Percentiles rank a stretch among this genome's conserved stretches.
These are phyloP conservation scores for Scytalopus superciliaris DNA, from an alignment of 2,113 vertebrate genomes.

Conservation along the genomic window DNA sequence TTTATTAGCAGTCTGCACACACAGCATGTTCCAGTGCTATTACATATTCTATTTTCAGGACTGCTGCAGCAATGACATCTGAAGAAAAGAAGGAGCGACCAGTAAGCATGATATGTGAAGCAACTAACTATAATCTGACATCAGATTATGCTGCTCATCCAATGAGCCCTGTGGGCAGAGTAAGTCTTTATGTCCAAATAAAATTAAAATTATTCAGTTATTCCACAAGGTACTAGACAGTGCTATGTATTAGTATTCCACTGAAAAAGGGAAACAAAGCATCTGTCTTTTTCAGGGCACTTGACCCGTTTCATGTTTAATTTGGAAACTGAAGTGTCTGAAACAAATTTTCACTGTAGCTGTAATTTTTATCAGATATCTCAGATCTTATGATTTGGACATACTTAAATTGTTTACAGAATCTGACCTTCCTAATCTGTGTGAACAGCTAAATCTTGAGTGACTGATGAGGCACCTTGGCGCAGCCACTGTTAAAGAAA, in stretches of 20 bases:
- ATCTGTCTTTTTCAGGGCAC: background rate
- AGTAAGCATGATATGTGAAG: constrained; percentile 88
- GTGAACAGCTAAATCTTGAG: background rate
- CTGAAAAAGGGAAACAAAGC: background rate
- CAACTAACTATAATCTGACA: constrained; percentile 85
- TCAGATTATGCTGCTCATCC: constrained; percentile 84
- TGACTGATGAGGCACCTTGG: background rate
- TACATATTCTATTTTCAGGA: constrained; percentile 76
- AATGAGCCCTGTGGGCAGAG: constrained; percentile 87
- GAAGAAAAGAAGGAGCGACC: constrained; percentile 92
- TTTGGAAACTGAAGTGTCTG: constrained; percentile 9
- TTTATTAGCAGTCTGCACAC: background rate
- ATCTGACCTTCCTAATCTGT: background rate
- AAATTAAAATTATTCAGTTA: background rate
- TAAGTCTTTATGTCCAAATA: constrained; percentile 72
- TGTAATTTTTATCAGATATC: background rate
- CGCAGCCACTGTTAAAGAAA: background rate
- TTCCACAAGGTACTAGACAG: background rate
- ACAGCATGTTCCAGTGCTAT: constrained; percentile 31
- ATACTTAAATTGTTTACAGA: background rate
- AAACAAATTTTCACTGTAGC: background rate
- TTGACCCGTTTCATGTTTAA: background rate
- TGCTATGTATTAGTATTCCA: background rate
- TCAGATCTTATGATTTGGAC: background rate
- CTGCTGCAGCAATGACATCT: constrained; percentile 82